Base-by-base conservation (phyloP, 1,140 invertebrate species). In the Drosophila dunni region DNA sequence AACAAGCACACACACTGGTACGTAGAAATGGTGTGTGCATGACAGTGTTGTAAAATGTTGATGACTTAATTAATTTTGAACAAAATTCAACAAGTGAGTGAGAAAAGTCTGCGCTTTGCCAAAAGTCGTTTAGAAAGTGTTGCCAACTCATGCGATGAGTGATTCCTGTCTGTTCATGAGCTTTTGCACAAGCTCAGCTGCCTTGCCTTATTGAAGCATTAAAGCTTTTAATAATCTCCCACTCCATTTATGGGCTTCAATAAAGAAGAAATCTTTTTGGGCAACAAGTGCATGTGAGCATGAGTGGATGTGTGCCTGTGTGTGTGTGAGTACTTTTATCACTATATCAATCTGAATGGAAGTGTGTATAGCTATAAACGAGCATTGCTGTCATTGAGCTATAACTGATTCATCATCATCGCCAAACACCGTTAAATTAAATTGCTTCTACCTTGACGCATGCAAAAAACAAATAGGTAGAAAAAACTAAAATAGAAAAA, bases 401-500 rank as follows among this genome's bases (percentile, higher is more conserved):
- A 56, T 40, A 56, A 58, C 69, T 84, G 81, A 80, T 63, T 85
- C 78, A 75, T 75, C 78, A 75, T 70, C 45, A 61, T 29, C 61
- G 51, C 45, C 56, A 65, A 72, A 54, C 48, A 63, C 62, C 72
- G 72, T 81, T 76, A 57, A 83, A 79, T 79, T 76, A 20, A 76
- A 83, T 83, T 83, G 68, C 48, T 74, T 58, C 58, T 74, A 56
- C 79, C 79, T 81, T 78, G 73, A 58, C 46, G 45, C 75, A 69
- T 74, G 29, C 54, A 65, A 69, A 54, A 29, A 40, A 46, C 63
- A 60, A 60, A n/a, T 13, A 40, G 50, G 15, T 46, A 46, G 33
- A n/a, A 33, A 15, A 56, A 36, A 44, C 48, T 56, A 40, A 36
- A 44, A 57, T 56, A 56, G 34, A 56, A 40, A 46, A 64, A 44